A percentile compares a stretch with the other conserved stretches of the same genome.
Evolutionary conservation across 2,888 invertebrate species (phyloP).

Genomic region (Xestia ashworthii): DNA sequence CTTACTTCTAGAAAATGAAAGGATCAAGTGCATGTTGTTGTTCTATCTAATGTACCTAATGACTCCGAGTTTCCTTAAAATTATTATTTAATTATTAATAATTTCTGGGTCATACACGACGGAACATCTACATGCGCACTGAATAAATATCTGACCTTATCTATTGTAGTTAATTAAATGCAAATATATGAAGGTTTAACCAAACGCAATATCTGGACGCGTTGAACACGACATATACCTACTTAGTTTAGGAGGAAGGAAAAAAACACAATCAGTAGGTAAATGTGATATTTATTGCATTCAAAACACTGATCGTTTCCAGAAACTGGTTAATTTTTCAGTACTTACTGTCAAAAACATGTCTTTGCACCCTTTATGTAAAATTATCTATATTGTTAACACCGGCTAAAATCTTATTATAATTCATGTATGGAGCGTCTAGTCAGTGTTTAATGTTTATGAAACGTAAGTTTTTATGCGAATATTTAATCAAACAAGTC

Average conservation of each 20-base stretch:
- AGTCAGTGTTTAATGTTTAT: constrained; percentile 42
- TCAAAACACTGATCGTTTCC: not conserved
- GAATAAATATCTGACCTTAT: not conserved
- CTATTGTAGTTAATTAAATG: not conserved
- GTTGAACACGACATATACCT: not conserved
- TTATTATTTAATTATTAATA: not conserved
- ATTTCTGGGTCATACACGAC: not conserved
- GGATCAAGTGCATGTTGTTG: too few relatives aligned
- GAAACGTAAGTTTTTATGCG: constrained; percentile 45
- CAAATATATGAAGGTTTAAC: constrained; percentile 2
- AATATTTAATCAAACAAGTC: constrained; percentile 46
- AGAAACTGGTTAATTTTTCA: not conserved
- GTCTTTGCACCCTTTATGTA: not conserved
- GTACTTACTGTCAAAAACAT: not conserved
- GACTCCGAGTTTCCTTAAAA: not conserved
- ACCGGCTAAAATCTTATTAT: constrained; percentile 24
- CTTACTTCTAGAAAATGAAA: not conserved
- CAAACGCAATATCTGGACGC: constrained; percentile 5
- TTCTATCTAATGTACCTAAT: not conserved
- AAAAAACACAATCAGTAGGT: constrained; percentile 5
- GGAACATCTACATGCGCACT: not conserved
- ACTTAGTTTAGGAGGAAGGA: constrained; percentile 18
- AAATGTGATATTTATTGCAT: not conserved
- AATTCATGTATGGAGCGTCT: constrained; percentile 29
- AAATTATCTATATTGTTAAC: not conserved